A percentile compares a stretch with the other conserved stretches of the same genome.
Evolutionary conservation across 2,113 vertebrate genomes (phyloP).

Genomic region (Antennarius striatus): DNA sequence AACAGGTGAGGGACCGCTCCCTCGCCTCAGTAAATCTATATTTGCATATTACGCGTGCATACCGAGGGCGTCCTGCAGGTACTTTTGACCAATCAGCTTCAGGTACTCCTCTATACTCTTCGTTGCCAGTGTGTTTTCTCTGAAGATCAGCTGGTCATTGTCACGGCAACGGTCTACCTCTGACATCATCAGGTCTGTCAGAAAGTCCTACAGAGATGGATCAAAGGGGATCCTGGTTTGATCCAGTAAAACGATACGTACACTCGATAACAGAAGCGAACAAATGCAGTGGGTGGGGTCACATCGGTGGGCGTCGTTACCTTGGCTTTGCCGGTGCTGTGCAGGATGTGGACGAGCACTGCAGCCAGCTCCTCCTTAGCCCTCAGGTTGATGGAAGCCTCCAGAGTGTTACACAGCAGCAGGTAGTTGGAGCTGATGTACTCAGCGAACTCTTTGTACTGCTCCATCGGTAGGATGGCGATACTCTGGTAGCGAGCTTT

Average conservation of each 20-base stretch:
- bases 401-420: conserved; percentile 90
- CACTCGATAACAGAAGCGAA: not conserved
- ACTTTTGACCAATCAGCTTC: conserved; percentile 98
- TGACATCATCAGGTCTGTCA: conserved; percentile 98
- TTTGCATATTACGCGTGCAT: conserved; percentile 28
- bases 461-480: conserved; percentile 96
- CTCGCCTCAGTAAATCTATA: not conserved
- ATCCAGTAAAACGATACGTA: not conserved
- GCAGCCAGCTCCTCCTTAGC: conserved; percentile 96
- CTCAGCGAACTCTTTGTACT: conserved; percentile 98
- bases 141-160: conserved; percentile 97
- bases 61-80: conserved; percentile 97
- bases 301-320: conserved; percentile 20
- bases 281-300: not conserved
- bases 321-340: conserved; percentile 98
- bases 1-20: not conserved
- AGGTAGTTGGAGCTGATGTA: conserved; percentile 97
- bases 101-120: conserved; percentile 98
- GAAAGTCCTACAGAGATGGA: conserved; percentile 86
- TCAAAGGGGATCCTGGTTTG: not conserved
- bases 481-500: conserved; percentile 95
- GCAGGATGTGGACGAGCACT: conserved; percentile 93
- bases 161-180: conserved; percentile 98
- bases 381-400: conserved; percentile 91
- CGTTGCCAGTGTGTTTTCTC: conserved; percentile 95